Evolutionary conservation across 2,888 invertebrate genomes (phyloP).

Genomic region (Tortricodes alternella): DNA sequence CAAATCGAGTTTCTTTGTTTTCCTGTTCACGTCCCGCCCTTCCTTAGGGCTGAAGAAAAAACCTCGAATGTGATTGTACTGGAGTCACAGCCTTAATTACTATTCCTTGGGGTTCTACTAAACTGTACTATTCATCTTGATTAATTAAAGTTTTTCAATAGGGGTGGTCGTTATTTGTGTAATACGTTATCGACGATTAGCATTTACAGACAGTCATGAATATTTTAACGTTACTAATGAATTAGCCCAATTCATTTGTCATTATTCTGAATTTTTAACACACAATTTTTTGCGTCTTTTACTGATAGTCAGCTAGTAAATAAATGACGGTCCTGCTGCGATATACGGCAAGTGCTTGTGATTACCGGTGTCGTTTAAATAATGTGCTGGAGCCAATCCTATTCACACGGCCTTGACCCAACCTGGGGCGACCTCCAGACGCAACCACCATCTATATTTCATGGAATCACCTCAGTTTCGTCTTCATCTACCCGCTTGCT

Average conservation of each 20-base stretch:
- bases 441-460: slow-evolving; percentile 18
- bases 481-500: slow-evolving; percentile 14
- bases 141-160: slow-evolving; percentile 62
- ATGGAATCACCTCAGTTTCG: slow-evolving; percentile 9
- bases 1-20: slow-evolving; percentile 76
- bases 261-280: too few species aligned
- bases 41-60: slow-evolving; percentile 37
- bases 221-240: slow-evolving; percentile 13
- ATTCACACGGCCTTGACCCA: slow-evolving; percentile 16
- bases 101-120: slow-evolving; percentile 60
- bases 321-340: background rate
- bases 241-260: too few species aligned
- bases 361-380: slow-evolving; percentile 1
- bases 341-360: background rate
- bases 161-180: slow-evolving; percentile 35
- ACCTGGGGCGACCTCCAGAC: slow-evolving; percentile 5
- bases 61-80: slow-evolving; percentile 36
- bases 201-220: slow-evolving; percentile 20
- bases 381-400: slow-evolving; percentile 10
- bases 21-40: slow-evolving; percentile 47
- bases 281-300: too few species aligned
- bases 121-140: slow-evolving; percentile 73
- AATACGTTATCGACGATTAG: slow-evolving; percentile 24
- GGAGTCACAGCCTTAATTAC: slow-evolving; percentile 55
- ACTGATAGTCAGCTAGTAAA: too few species aligned